Evolutionary conservation across 2,797 vertebrate species (phyloP), one percentile per base, ranked within the genome.

Genomic region (Esox masquinongy): DNA sequence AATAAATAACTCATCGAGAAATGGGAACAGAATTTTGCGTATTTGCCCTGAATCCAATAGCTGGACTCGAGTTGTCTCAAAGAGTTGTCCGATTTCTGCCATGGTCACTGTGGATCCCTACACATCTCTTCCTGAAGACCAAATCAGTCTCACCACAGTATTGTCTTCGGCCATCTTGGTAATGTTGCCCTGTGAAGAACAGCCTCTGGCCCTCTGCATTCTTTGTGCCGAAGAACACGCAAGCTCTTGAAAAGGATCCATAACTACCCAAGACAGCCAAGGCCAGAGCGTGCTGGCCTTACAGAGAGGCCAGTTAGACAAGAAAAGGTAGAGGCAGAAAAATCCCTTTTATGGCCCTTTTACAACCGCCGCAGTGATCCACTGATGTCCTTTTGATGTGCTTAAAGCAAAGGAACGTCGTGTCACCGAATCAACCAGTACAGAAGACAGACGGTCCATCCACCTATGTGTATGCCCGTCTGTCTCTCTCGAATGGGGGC

Each of bases 1-100:
- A 90, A 88, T 80, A 91, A 90, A 90, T 85, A 91, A 88, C 82
- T 92, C 88, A 89, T 90, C 59, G 85, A 90, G 89, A 90, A 90
- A 76, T 81, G 88, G 82, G 89, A 90, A 89, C 76, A 90, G 5
- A 59, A 87, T 89, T 70, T 88, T 86, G 80, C 74, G 14, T 82
- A 88, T 90, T 89, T 89, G 90, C 90, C 90, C 90, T 22, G 90
- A 92, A 83, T 92, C 90, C 91, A 92, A 82, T 71, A 72, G 82
- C 70, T 34, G 50, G 4, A 82, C 83, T 84, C 81, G 75, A 43
- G 77, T 85, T 80, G 90, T 87, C 89, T 82, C 77, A 26, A 82
- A 84, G 86, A 77, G 77, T 82, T 79, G 88, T 88, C 90, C 83
- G 87, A 92, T 89, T 84, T 81, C 39, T 24, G 89, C 90, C 80